Percentiles rank a stretch among this genome's conserved stretches.
These are phyloP conservation scores for Brachyptera putata DNA, from an alignment of 2,888 invertebrate species.

Conservation along the genomic window DNA sequence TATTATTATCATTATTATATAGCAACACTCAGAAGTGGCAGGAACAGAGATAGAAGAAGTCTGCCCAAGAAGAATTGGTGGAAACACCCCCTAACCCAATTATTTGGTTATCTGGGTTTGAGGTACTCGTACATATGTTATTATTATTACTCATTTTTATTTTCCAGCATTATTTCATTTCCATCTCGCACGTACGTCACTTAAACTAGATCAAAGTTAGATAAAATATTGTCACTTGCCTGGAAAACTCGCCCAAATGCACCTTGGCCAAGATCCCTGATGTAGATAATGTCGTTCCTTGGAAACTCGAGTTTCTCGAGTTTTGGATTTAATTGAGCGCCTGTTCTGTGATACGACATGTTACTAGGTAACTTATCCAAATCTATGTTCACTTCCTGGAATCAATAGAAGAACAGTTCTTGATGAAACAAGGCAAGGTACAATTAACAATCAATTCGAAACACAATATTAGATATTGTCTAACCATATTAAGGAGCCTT, in stretches of 20 bases:
- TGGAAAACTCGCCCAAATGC: constrained; percentile 92
- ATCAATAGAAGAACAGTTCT: too few species aligned
- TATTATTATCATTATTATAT: too few species aligned
- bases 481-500: neutral
- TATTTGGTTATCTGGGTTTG: too few species aligned
- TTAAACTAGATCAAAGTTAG: too few species aligned
- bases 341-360: constrained; percentile 81
- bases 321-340: constrained; percentile 83
- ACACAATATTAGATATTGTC: neutral
- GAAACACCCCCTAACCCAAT: too few species aligned
- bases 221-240: constrained; percentile 39
- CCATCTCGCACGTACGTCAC: too few species aligned
- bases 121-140: too few species aligned
- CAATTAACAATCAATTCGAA: neutral
- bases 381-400: constrained; percentile 75
- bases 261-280: constrained; percentile 89
- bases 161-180: too few species aligned
- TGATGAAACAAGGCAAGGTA: neutral
- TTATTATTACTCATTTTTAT: too few species aligned
- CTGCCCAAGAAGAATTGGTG: too few species aligned
- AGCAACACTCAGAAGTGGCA: too few species aligned
- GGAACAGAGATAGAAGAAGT: too few species aligned
- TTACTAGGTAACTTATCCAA: constrained; percentile 85
- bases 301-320: constrained; percentile 92
- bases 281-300: constrained; percentile 91